Evolutionary conservation across 2,888 invertebrate genomes (phyloP).

Genomic region (Malthinus seriepunctatus): DNA sequence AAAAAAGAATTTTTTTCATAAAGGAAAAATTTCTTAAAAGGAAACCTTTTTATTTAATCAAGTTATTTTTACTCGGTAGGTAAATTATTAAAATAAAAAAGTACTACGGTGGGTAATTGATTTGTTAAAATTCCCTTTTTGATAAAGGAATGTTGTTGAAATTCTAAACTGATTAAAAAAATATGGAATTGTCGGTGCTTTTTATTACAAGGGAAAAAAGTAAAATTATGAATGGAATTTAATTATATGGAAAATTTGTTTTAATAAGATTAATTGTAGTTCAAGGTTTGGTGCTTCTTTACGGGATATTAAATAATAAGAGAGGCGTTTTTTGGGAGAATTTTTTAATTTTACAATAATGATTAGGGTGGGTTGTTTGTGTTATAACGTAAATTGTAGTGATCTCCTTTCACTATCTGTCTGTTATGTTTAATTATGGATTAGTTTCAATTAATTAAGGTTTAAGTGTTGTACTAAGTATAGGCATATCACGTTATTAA

Average conservation of each 20-base stretch:
- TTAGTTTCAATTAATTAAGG: slow-evolving; percentile 13
- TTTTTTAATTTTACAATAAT: slow-evolving; percentile 4
- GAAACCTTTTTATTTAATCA: background rate
- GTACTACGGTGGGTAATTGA: background rate
- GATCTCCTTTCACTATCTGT: slow-evolving; percentile 11
- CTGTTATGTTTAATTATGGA: slow-evolving; percentile 13
- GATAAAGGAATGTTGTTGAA: slow-evolving; percentile 9
- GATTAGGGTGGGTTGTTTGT: too few species aligned
- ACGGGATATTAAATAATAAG: slow-evolving; percentile 18
- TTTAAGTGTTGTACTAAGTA: slow-evolving; percentile 1
- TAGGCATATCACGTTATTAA: slow-evolving; percentile 10
- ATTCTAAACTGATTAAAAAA: slow-evolving; percentile 14
- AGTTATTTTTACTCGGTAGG: too few species aligned
- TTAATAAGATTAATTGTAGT: slow-evolving; percentile 15
- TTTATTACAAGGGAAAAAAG: slow-evolving; percentile 14
- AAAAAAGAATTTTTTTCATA: background rate
- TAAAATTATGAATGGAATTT: slow-evolving; percentile 17
- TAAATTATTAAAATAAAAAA: too few species aligned
- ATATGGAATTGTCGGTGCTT: slow-evolving; percentile 16
- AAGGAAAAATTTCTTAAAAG: background rate
- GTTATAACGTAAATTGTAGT: background rate
- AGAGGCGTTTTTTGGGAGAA: slow-evolving; percentile 13
- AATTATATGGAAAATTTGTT: slow-evolving; percentile 17
- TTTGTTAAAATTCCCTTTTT: slow-evolving; percentile 3
- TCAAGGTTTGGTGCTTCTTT: background rate